phyloP scores from a whole-genome alignment of 2,888 invertebrate species.

The Chouioia cunea region DNA sequence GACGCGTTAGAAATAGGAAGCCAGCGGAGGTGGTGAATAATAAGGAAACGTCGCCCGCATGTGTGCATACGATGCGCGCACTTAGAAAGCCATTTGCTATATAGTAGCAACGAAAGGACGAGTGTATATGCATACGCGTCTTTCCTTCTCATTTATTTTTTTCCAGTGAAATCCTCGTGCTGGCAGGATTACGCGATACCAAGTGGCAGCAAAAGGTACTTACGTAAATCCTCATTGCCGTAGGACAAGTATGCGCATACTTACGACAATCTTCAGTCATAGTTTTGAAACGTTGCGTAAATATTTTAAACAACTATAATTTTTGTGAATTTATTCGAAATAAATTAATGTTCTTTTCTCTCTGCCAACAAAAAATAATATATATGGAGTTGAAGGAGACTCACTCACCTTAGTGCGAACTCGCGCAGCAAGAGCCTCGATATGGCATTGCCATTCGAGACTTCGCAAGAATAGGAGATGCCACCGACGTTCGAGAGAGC shows the following conservation, averaged over 20 bases:
- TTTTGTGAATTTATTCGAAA: no score
- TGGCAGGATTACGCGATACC: background rate
- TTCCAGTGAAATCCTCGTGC: conserved; percentile 9
- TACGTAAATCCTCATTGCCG: conserved; percentile 30
- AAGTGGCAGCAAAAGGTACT: conserved; percentile 1
- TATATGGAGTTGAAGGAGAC: background rate
- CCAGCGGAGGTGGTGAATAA: conserved; percentile 20
- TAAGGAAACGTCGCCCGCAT: conserved; percentile 12
- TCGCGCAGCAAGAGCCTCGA: conserved; percentile 83
- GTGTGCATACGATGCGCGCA: background rate
- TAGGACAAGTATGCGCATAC: no score
- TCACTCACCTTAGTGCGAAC: conserved; percentile 76
- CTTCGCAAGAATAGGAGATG: conserved; percentile 90
- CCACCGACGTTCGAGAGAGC: conserved; percentile 88
- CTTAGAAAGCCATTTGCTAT: background rate
- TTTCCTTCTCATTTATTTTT: background rate
- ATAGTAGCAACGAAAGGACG: conserved; percentile 10
- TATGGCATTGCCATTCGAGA: conserved; percentile 92
- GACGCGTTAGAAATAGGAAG: conserved; percentile 2
- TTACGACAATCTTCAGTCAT: no score
- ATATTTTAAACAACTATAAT: no score
- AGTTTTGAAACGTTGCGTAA: no score
- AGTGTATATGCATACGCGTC: background rate
- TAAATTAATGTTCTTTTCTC: no score
- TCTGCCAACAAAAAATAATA: no score